Percentiles rank a stretch among this genome's conserved stretches.
phyloP scores from a whole-genome alignment of 2,797 vertebrate species.

The Enteromius radiatus region DNA sequence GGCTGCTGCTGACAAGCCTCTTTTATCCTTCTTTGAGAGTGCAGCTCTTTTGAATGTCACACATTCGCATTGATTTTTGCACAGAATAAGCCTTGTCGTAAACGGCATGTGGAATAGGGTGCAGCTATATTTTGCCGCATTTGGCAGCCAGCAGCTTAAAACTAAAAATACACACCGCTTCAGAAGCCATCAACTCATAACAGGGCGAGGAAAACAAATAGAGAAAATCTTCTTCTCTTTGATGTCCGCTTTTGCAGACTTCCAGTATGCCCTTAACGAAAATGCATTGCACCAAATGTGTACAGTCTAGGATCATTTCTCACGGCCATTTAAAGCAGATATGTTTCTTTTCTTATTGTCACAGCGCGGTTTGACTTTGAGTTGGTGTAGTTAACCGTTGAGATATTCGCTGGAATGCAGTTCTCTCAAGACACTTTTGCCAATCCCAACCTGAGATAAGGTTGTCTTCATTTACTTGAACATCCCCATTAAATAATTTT shows the following conservation, averaged over 20 bases:
- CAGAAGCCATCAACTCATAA: slow-evolving; percentile 70
- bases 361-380: slow-evolving; percentile 20
- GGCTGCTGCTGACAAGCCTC: slow-evolving; percentile 44
- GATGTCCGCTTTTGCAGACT: slow-evolving; percentile 57
- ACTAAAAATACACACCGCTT: slow-evolving; percentile 76
- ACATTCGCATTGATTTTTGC: slow-evolving; percentile 44
- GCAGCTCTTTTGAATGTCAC: slow-evolving; percentile 41
- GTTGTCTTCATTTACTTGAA: not conserved
- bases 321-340: slow-evolving; percentile 13
- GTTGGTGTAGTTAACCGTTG: slow-evolving; percentile 7
- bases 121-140: slow-evolving; percentile 71
- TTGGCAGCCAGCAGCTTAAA: slow-evolving; percentile 71
- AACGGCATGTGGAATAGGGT: slow-evolving; percentile 52
- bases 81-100: slow-evolving; percentile 43
- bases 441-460: not conserved
- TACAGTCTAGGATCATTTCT: not conserved
- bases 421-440: not conserved
- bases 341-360: slow-evolving; percentile 15
- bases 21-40: slow-evolving; percentile 36
- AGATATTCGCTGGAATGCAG: not conserved
- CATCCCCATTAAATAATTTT: not conserved
- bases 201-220: slow-evolving; percentile 67
- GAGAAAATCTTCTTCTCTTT: slow-evolving; percentile 36
- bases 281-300: not conserved
- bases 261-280: not conserved